Conservation (phyloP, 2,113 vertebrate genomes). For the Delphinapterus leucas region DNA sequence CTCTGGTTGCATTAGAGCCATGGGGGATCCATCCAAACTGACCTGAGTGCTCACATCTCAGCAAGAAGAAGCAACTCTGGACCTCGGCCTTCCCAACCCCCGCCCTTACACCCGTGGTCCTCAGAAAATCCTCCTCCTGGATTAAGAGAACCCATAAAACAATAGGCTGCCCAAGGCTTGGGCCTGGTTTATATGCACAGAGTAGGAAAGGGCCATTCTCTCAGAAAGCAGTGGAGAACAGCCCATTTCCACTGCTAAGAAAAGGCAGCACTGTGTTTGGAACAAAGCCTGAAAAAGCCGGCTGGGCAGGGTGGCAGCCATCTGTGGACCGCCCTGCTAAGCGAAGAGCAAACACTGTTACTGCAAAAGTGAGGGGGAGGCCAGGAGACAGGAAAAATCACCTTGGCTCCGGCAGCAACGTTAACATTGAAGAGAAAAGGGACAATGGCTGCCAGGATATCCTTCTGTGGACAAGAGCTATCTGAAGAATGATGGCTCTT, state of each 20-base stretch:
- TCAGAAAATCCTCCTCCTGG: background rate
- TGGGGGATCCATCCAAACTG: background rate
- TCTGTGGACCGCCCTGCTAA: background rate
- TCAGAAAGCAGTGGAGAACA: constrained; percentile 21
- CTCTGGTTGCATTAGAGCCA: background rate
- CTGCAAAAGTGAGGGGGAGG: background rate
- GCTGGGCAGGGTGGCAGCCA: constrained; percentile 41
- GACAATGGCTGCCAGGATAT: background rate
- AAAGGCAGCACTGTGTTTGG: constrained; percentile 57
- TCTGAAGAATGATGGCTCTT: background rate
- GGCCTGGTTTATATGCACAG: background rate
- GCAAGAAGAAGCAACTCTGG: background rate
- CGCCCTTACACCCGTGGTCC: background rate
- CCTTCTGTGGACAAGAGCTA: background rate
- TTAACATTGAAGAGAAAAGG: background rate
- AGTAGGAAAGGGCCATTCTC: background rate
- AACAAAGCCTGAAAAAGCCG: constrained; percentile 45
- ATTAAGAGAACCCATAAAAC: constrained; percentile 20
- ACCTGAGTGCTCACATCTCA: background rate
- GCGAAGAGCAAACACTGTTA: background rate
- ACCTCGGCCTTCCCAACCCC: background rate
- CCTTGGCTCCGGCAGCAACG: background rate
- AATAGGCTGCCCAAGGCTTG: background rate
- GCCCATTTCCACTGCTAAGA: constrained; percentile 32
- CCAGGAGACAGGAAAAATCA: background rate